Base-by-base conservation (phyloP, 2,888 invertebrate genomes). In the Ormyrus nitidulus region DNA sequence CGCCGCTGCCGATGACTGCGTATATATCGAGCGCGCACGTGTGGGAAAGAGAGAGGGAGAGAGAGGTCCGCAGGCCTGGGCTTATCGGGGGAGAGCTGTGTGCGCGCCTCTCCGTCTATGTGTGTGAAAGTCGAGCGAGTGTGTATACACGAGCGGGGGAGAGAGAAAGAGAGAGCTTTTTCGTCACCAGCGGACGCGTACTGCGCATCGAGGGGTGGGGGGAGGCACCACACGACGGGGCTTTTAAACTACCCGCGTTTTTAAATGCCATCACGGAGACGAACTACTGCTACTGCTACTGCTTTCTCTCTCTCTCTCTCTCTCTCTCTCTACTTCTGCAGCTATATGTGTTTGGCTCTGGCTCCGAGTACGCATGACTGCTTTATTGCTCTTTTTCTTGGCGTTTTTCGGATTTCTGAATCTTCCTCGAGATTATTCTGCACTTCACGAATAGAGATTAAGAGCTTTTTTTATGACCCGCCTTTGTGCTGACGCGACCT, bases 221-320 rank as follows among this genome's bases (percentile, higher is more conserved):
- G 19, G 62, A 51, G 58, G 13, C 9, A 44, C 6, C 54, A 49
- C 19, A 19, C 19, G 66, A 6, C 11, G 51, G 69, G 70, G 69
- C 76, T 80, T 80, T 80, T 80, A 80, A 80, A 80, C 76, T 72
- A 75, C 72, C 80, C 80, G 80, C 80, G 53, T 80, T 80, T 81
- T 81, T 77, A 80, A 77, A 78, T 76, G 69, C 61, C 79, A 70
- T 34, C 48, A 48, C 73, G 53, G 19, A 19, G 19, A 19, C 19
- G n/a, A 54, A 56, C 49, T 58, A 10, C 65, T 59, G 6, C 61
- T 19, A n/a, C 59, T 53, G 10, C 53, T 53, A 53, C 53, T 53
- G 53, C 7, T 10, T 53, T 53, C 53, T 7, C 53, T 10, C 44
- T n/a, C 65, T 62, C 44, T 9, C 51, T 49, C 53, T 13, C 51